phyloP scores from a whole-genome alignment of 1,140 invertebrate species.

The Atopsyche davidsoni region DNA sequence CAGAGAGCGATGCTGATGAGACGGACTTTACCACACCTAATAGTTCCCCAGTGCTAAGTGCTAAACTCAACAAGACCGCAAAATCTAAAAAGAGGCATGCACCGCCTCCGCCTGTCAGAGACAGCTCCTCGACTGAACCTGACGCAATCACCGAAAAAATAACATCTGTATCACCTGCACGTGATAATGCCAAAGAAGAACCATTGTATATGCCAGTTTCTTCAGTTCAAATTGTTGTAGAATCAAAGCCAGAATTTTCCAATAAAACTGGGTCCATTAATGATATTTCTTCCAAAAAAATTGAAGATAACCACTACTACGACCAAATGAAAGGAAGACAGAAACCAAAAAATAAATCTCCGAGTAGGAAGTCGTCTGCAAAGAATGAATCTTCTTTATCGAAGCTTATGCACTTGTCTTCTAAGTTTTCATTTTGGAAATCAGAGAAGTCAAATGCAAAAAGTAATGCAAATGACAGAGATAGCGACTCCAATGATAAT shows the following conservation, averaged over 20 bases:
- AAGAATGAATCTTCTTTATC: conserved; percentile 34
- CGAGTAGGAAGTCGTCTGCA: not conserved
- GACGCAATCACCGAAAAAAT: conserved; percentile 14
- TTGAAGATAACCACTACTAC: conserved; percentile 31
- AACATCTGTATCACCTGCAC: too few species aligned
- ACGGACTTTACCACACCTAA: conserved; percentile 46
- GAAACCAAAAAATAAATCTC: conserved; percentile 1
- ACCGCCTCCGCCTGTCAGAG: conserved; percentile 35
- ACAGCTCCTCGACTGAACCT: conserved; percentile 1
- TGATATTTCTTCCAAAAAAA: conserved; percentile 2
- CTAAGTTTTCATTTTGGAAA: conserved; percentile 47
- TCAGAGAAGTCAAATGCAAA: conserved; percentile 31
- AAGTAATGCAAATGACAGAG: conserved; percentile 5
- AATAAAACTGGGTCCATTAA: conserved; percentile 1
- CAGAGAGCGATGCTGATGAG: conserved; percentile 33
- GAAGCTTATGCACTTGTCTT: conserved; percentile 44
- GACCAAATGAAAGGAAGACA: conserved; percentile 31
- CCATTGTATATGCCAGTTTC: not conserved
- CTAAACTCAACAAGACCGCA: conserved; percentile 36
- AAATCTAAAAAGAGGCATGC: conserved; percentile 46
- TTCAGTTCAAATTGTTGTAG: not conserved
- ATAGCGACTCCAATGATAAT: conserved; percentile 12
- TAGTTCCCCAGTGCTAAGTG: conserved; percentile 39
- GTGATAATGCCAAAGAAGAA: conserved; percentile 4
- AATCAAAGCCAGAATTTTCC: not conserved